A percentile compares a stretch with the other conserved stretches of the same genome.
Evolutionary conservation across 1,140 invertebrate genomes (phyloP).

Genomic region (Paracyclopina nana): DNA sequence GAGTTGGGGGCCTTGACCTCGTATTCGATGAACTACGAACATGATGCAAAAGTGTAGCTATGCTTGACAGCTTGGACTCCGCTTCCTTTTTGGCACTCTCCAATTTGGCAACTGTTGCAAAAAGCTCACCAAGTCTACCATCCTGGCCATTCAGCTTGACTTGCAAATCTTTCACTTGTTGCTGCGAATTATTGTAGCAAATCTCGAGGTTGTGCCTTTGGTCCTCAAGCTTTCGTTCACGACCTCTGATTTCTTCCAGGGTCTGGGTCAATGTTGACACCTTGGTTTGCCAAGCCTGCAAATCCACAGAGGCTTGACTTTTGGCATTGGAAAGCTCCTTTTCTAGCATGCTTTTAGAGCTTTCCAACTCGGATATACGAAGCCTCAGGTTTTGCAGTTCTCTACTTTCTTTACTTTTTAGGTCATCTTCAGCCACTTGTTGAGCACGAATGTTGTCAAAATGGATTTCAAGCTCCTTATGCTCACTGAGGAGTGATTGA

Average conservation of each 20-base stretch:
- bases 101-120: not conserved
- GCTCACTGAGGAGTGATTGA: not conserved
- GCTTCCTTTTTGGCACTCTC: not conserved
- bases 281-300: not conserved
- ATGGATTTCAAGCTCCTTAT: not conserved
- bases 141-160: not conserved
- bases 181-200: not conserved
- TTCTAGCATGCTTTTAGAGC: not conserved
- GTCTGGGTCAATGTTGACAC: not conserved
- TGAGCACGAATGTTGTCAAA: not conserved
- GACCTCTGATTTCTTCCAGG: not conserved
- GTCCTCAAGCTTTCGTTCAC: not conserved
- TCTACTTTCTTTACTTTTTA: not conserved
- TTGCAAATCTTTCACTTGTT: not conserved
- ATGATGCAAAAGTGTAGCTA: too few relatives aligned
- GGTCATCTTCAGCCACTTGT: not conserved
- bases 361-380: conserved; percentile 2
- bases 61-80: not conserved
- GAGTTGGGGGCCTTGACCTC: too few relatives aligned
- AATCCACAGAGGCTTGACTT: not conserved
- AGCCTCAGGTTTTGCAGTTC: not conserved
- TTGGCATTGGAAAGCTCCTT: not conserved
- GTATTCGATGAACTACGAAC: too few relatives aligned
- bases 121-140: not conserved
- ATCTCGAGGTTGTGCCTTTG: not conserved